These are phyloP conservation scores for Myxocyprinus asiaticus DNA, from an alignment of 2,113 vertebrate genomes.

Conservation along the genomic window DNA sequence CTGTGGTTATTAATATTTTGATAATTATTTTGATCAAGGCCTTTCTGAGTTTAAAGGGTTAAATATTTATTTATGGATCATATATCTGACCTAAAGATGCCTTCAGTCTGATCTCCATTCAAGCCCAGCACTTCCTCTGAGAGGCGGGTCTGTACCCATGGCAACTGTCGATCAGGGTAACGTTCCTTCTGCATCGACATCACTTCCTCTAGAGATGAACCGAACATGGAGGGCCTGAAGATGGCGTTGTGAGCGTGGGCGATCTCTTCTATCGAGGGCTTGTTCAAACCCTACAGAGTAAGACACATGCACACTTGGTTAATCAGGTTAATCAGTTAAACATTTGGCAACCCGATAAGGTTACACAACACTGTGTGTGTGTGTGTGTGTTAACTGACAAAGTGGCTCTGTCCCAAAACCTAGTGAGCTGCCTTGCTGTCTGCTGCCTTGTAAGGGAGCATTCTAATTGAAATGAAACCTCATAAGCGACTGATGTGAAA, in stretches of 20 bases:
- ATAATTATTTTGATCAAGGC: too few relatives aligned
- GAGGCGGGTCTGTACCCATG: conserved; percentile 94
- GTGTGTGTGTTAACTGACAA: too few relatives aligned
- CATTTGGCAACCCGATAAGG: too few relatives aligned
- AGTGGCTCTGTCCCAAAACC: too few relatives aligned
- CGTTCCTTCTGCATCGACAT: conserved; percentile 91
- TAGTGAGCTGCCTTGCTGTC: too few relatives aligned
- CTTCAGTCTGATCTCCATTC: conserved; percentile 95
- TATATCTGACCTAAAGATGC: conserved; percentile 90
- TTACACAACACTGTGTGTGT: too few relatives aligned
- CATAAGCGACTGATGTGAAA: too few relatives aligned
- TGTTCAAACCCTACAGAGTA: conserved; percentile 85
- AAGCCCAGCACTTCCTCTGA: conserved; percentile 94
- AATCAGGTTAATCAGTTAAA: neutral
- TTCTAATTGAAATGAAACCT: too few relatives aligned
- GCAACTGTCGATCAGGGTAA: conserved; percentile 89
- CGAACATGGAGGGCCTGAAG: conserved; percentile 96
- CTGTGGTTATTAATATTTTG: too few relatives aligned
- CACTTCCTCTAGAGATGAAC: conserved; percentile 92
- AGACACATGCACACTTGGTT: neutral
- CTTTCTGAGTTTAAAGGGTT: too few relatives aligned
- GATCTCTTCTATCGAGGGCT: conserved; percentile 92
- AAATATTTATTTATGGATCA: neutral
- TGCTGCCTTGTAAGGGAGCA: too few relatives aligned
- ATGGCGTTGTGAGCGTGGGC: conserved; percentile 89